Percentiles rank a stretch among this genome's conserved stretches.
Evolutionary conservation across 2,888 invertebrate species (phyloP).

Genomic region (Plebejus melissa): DNA sequence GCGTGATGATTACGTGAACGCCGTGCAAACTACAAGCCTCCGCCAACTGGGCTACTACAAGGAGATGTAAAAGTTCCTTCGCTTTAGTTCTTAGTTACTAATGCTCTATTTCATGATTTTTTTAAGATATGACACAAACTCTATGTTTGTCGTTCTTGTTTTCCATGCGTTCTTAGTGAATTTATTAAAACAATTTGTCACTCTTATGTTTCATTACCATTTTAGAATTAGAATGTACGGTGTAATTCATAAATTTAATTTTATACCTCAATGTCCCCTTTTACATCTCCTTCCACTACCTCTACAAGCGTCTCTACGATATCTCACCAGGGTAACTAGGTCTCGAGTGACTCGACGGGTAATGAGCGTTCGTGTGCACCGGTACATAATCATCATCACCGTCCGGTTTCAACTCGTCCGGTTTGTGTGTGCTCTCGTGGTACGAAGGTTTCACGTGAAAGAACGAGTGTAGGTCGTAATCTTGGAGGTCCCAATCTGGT

Average conservation of each 20-base stretch:
- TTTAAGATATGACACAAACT: not conserved
- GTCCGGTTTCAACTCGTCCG: slow-evolving; percentile 48
- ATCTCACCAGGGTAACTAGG: slow-evolving; percentile 73
- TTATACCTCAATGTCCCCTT: slow-evolving; percentile 3
- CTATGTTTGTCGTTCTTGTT: not conserved
- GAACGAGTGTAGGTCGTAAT: slow-evolving; percentile 54
- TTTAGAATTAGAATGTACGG: not conserved
- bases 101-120: not conserved
- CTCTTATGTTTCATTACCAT: too few species aligned
- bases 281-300: slow-evolving; percentile 38
- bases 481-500: slow-evolving; percentile 51
- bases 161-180: too few species aligned
- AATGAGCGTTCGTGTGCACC: slow-evolving; percentile 55
- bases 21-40: slow-evolving; percentile 50
- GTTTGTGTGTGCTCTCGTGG: slow-evolving; percentile 60
- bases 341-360: slow-evolving; percentile 57
- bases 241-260: not conserved
- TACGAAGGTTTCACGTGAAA: slow-evolving; percentile 75
- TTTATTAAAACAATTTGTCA: too few species aligned
- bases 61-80: slow-evolving; percentile 23
- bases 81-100: not conserved
- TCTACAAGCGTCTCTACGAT: slow-evolving; percentile 36
- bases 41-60: slow-evolving; percentile 27
- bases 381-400: slow-evolving; percentile 74
- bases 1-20: slow-evolving; percentile 73